Evolutionary conservation across 2,113 vertebrate species (phyloP).

Genomic region (Ceyx cyanopectus): DNA sequence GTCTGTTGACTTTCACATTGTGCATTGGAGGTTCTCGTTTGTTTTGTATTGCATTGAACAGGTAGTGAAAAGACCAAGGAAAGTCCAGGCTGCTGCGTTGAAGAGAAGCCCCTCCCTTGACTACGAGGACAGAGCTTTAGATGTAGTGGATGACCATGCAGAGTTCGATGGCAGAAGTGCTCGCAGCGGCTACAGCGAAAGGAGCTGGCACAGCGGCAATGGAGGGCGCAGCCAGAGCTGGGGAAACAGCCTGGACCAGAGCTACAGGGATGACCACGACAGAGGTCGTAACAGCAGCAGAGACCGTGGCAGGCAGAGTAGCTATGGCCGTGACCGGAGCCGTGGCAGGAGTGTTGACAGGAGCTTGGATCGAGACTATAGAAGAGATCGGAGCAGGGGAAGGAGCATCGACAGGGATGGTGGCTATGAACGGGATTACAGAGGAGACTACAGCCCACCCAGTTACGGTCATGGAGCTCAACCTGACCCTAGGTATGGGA

Average conservation of each 20-base stretch:
- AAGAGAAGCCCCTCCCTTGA: conserved; percentile 82
- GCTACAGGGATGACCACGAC: conserved; percentile 75
- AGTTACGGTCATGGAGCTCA: conserved; percentile 60
- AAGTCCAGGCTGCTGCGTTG: conserved; percentile 77
- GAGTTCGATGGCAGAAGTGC: conserved; percentile 89
- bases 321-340: conserved; percentile 75
- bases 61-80: conserved; percentile 91
- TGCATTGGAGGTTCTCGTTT: not conserved
- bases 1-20: not conserved
- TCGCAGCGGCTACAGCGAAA: conserved; percentile 85
- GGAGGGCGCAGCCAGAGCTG: conserved; percentile 81
- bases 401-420: conserved; percentile 77
- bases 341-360: conserved; percentile 79
- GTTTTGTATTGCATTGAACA: conserved; percentile 53
- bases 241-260: conserved; percentile 79
- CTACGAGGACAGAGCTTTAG: conserved; percentile 83
- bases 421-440: conserved; percentile 71
- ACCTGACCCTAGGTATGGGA: conserved; percentile 60
- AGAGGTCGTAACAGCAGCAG: conserved; percentile 67
- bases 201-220: conserved; percentile 81
- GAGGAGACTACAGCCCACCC: conserved; percentile 73
- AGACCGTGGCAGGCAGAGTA: conserved; percentile 34
- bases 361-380: conserved; percentile 79
- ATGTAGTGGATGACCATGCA: conserved; percentile 80
- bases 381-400: conserved; percentile 78